Evolutionary conservation across 1,140 invertebrate genomes (phyloP).

Genomic region (Cherax destructor): DNA sequence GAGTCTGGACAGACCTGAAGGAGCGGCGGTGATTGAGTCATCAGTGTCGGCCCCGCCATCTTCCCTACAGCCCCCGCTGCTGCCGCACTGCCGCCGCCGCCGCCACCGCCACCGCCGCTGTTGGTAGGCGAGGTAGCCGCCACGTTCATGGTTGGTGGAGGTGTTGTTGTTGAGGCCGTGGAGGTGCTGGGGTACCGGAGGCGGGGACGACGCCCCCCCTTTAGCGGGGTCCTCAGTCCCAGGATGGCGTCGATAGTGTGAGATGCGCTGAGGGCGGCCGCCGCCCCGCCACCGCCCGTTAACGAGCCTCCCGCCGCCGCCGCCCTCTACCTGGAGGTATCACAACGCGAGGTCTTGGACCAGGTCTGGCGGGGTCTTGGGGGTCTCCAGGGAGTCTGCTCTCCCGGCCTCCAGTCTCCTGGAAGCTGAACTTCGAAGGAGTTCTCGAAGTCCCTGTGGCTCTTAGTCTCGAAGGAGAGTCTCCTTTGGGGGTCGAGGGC

Average conservation of each 20-base stretch:
- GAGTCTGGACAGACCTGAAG: conserved; percentile 34
- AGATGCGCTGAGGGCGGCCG: conserved; percentile 54
- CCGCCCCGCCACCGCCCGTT: neutral
- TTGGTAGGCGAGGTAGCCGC: conserved; percentile 11
- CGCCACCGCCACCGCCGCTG: conserved; percentile 28
- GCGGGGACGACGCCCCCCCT: conserved; percentile 31
- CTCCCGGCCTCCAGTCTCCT: conserved; percentile 30
- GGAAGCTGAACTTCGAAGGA: conserved; percentile 39
- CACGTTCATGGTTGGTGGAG: conserved; percentile 55
- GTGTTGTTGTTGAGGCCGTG: conserved; percentile 60
- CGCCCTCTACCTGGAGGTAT: conserved; percentile 60
- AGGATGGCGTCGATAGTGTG: conserved; percentile 75
- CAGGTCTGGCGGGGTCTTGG: conserved; percentile 37
- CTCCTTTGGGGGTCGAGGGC: conserved; percentile 45
- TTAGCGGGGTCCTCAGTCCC: conserved; percentile 70
- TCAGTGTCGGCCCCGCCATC: conserved; percentile 56
- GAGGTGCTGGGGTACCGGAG: conserved; percentile 26
- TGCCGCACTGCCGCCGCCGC: conserved; percentile 40
- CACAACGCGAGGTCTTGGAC: conserved; percentile 41
- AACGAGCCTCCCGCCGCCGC: conserved; percentile 6
- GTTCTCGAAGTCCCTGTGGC: conserved; percentile 52
- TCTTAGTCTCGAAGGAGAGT: conserved; percentile 37
- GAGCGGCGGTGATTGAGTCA: conserved; percentile 53
- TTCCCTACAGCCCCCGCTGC: conserved; percentile 44
- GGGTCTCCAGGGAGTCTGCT: conserved; percentile 39